Conservation (phyloP, 2,888 invertebrate genomes). For the Salticus scenicus region DNA sequence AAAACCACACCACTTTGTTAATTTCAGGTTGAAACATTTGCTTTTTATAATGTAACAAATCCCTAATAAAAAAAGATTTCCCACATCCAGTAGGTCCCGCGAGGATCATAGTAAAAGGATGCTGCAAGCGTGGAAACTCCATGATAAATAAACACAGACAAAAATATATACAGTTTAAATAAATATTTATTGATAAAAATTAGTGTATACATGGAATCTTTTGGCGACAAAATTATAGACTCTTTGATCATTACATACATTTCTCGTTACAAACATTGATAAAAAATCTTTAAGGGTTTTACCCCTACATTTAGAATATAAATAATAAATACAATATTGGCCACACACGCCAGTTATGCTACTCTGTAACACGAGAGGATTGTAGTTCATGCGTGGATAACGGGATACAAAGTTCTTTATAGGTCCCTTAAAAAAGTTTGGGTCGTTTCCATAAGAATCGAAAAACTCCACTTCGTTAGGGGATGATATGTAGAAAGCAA, state of each 20-base stretch:
- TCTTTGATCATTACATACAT: no score
- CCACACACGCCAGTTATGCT: background rate
- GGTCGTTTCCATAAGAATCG: background rate
- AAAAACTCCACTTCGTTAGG: background rate
- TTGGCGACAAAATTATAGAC: background rate
- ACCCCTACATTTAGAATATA: no score
- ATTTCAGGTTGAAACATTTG: no score
- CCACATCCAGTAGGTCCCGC: background rate
- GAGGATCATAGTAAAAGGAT: background rate
- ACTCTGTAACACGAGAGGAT: background rate
- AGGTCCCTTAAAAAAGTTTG: background rate
- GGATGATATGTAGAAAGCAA: background rate
- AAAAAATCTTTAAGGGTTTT: no score
- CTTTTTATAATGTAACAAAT: no score
- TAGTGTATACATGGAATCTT: background rate
- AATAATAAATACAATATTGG: background rate
- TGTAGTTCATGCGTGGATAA: no score
- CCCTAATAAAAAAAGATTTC: no score
- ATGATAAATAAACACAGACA: background rate
- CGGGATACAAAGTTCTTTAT: background rate
- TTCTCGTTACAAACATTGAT: no score
- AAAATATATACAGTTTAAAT: no score
- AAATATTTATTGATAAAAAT: no score
- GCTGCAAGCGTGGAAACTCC: background rate
- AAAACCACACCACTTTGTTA: background rate